A percentile compares a stretch with the other conserved stretches of the same genome.
phyloP scores from a whole-genome alignment of 2,797 vertebrate genomes.

The Helarctos malayanus region DNA sequence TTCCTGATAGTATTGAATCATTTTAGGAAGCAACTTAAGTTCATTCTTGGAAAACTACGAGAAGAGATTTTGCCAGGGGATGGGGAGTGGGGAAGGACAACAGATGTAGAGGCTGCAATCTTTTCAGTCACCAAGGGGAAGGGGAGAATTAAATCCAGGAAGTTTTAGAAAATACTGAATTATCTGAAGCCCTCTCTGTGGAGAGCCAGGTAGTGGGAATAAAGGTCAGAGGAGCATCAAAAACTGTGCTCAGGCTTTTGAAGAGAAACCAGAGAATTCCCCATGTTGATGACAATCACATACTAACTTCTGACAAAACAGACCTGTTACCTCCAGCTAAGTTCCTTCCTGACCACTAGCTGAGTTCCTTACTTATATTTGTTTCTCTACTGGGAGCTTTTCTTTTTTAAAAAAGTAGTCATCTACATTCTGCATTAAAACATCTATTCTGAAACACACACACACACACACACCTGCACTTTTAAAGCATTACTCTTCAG shows the following conservation, averaged over 20 bases:
- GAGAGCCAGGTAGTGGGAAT: neutral
- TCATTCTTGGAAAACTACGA: neutral
- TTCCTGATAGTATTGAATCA: neutral
- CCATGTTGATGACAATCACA: neutral
- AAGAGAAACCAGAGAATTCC: conserved; percentile 20
- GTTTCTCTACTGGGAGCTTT: neutral
- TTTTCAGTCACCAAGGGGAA: neutral
- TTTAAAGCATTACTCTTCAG: neutral
- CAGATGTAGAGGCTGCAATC: neutral
- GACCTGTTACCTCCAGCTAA: neutral
- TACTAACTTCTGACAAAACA: neutral
- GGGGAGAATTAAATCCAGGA: conserved; percentile 6
- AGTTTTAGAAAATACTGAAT: conserved; percentile 4
- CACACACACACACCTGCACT: neutral
- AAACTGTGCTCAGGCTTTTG: neutral
- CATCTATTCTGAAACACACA: neutral
- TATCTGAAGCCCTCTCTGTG: neutral
- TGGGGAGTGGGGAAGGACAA: fast-evolving
- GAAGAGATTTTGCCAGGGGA: neutral
- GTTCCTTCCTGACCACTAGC: conserved; percentile 1
- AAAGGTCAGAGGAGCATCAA: neutral
- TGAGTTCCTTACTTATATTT: conserved; percentile 33
- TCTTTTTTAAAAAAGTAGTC: neutral
- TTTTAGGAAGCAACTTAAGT: conserved; percentile 28
- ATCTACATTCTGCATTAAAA: neutral